phyloP scores from a whole-genome alignment of 2,113 vertebrate species.

The Speoplatyrhinus poulsoni region DNA sequence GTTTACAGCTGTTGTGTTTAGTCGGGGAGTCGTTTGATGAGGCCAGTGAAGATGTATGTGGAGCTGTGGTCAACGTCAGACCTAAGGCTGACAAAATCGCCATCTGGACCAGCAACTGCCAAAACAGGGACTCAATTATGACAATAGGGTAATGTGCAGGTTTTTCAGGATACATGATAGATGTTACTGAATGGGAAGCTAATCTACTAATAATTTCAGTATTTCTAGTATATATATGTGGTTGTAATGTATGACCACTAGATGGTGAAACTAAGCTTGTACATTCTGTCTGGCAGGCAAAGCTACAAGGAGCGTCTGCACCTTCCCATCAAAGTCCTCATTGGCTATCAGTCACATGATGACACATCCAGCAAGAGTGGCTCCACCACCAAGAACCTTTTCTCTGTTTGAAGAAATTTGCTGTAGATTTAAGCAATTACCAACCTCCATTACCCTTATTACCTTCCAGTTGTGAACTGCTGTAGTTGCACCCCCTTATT shows the following conservation, averaged over 20 bases:
- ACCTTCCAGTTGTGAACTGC: slow-evolving; percentile 75
- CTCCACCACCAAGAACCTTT: slow-evolving; percentile 85
- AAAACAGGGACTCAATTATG: slow-evolving; percentile 82
- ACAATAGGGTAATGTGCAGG: slow-evolving; percentile 76
- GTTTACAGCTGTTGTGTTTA: slow-evolving; percentile 81
- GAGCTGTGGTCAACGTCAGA: slow-evolving; percentile 83
- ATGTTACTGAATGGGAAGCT: neutral
- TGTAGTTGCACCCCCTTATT: slow-evolving; percentile 72
- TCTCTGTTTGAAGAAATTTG: slow-evolving; percentile 76
- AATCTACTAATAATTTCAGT: no score
- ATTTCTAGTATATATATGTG: no score
- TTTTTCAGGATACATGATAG: neutral
- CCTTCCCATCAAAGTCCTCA: slow-evolving; percentile 73
- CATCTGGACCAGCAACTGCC: slow-evolving; percentile 84
- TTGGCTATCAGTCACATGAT: slow-evolving; percentile 84
- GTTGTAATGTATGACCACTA: slow-evolving; percentile 32
- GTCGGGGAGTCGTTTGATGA: slow-evolving; percentile 83
- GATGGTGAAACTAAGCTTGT: slow-evolving; percentile 26
- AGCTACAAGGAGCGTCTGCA: slow-evolving; percentile 81
- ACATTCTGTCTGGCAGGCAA: slow-evolving; percentile 61
- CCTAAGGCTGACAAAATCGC: slow-evolving; percentile 83
- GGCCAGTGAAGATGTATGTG: slow-evolving; percentile 81
- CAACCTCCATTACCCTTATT: slow-evolving; percentile 70
- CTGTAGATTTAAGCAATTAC: slow-evolving; percentile 80
- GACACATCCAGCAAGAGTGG: slow-evolving; percentile 86